Evolutionary conservation across 2,113 vertebrate genomes (phyloP).

Genomic region (Psittacus erithacus): DNA sequence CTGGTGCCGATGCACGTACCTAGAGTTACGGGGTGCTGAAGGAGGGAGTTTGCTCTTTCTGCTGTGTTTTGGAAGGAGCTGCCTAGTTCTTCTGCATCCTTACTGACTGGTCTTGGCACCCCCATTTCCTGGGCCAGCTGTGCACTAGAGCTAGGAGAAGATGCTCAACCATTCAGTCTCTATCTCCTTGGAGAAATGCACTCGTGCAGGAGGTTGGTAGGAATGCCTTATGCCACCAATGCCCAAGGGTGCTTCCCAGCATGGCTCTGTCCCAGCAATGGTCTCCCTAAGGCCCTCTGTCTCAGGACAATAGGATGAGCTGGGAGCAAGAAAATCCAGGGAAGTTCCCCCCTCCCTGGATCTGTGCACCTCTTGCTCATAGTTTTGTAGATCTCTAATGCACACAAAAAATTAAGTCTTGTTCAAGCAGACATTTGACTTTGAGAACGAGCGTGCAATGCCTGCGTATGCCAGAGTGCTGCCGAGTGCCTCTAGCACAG

Average conservation of each 20-base stretch:
- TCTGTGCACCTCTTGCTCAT: not conserved
- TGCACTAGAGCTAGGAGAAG: not conserved
- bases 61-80: not conserved
- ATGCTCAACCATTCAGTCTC: not conserved
- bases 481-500: not conserved
- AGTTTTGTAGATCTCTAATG: not conserved
- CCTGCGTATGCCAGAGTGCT: not conserved
- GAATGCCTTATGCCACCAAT: rapidly evolving
- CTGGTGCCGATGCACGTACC: rapidly evolving
- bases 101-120: not conserved
- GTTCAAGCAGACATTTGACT: not conserved
- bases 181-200: not conserved
- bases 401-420: not conserved
- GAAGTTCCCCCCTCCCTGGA: too few species aligned
- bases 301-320: rapidly evolving
- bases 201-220: not conserved
- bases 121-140: not conserved
- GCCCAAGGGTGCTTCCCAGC: not conserved
- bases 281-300: not conserved
- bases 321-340: not conserved
- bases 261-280: rapidly evolving
- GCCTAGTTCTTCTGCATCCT: not conserved
- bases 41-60: not conserved
- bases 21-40: not conserved
- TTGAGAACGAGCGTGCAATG: rapidly evolving